These are phyloP conservation scores for Myotis yumanensis DNA, from an alignment of 2,113 vertebrate genomes.

Conservation along the genomic window DNA sequence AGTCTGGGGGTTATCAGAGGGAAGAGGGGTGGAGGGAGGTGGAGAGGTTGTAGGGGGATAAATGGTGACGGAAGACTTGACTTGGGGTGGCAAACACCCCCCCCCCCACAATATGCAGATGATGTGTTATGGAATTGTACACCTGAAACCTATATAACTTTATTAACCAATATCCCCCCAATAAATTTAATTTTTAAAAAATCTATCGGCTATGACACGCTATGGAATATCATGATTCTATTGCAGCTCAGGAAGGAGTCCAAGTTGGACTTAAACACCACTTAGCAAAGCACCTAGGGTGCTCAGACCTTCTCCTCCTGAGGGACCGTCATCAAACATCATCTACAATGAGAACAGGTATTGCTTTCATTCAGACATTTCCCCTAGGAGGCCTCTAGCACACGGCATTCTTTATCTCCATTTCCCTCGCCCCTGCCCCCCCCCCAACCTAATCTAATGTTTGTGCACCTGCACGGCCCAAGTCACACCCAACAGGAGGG, in stretches of 20 bases:
- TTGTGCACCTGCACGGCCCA: not conserved
- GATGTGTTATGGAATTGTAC: not conserved
- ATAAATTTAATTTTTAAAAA: not conserved
- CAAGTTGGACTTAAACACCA: too few relatives aligned
- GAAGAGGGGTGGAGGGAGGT: not conserved
- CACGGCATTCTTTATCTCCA: not conserved
- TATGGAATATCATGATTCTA: not conserved
- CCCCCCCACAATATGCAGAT: rapidly evolving
- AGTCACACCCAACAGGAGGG: not conserved
- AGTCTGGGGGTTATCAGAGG: not conserved
- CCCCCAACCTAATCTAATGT: not conserved
- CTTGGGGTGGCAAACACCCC: not conserved
- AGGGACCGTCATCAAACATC: not conserved
- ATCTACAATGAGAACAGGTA: not conserved
- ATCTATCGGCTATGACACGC: not conserved
- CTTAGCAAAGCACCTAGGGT: rapidly evolving
- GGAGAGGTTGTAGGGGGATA: not conserved
- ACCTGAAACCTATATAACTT: not conserved
- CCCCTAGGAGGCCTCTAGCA: not conserved
- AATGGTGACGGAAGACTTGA: not conserved
- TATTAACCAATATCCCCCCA: not conserved
- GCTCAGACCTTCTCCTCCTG: not conserved
- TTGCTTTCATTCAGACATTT: not conserved
- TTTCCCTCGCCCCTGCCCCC: too few relatives aligned
- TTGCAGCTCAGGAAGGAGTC: not conserved